phyloP scores from a whole-genome alignment of 2,797 vertebrate species.

The Huso huso region DNA sequence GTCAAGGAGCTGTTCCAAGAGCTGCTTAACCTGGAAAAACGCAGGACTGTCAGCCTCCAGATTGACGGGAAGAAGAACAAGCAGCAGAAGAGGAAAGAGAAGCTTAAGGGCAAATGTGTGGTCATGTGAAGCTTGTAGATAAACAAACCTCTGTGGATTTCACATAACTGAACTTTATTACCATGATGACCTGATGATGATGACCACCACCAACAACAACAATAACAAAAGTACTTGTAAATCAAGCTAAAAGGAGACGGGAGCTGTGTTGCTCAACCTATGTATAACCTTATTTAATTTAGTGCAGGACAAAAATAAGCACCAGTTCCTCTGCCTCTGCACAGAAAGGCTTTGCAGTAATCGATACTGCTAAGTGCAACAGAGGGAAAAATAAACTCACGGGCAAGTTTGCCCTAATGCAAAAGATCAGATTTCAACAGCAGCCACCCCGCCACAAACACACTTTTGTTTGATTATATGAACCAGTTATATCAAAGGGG shows the following conservation, averaged over 20 bases:
- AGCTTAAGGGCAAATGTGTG: constrained; percentile 68
- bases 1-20: constrained; percentile 73
- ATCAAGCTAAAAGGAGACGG: not conserved
- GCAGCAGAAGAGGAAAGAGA: constrained; percentile 69
- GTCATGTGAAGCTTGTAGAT: constrained; percentile 51
- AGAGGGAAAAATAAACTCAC: not conserved
- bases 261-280: not conserved
- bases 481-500: no score
- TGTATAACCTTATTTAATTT: constrained; percentile 1
- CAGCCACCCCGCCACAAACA: not conserved
- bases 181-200: no score
- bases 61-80: constrained; percentile 71
- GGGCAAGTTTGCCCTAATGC: constrained; percentile 16
- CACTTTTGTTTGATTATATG: no score
- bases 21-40: constrained; percentile 67
- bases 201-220: no score
- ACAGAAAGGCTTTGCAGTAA: constrained; percentile 7
- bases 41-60: constrained; percentile 68
- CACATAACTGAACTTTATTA: no score
- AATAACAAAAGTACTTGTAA: no score
- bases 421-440: not conserved
- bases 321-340: not conserved
- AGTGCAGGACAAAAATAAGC: constrained; percentile 4
- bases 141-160: no score
- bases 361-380: constrained; percentile 11